Base-by-base conservation (phyloP, 1,140 invertebrate genomes). In the Agrilus planipennis region DNA sequence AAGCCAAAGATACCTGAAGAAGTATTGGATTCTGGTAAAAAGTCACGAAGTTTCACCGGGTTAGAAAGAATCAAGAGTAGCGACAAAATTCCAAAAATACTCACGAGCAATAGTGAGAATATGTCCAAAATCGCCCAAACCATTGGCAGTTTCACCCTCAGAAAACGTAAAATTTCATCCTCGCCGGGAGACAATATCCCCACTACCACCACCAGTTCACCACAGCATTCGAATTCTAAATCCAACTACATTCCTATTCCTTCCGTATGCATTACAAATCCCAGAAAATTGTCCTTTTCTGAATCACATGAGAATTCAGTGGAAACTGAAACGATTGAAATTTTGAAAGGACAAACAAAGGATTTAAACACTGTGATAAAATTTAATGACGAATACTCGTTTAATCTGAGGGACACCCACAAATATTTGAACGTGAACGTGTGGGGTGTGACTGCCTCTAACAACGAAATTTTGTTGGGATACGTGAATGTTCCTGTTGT, bases 391-490 rank as follows among this genome's bases (percentile, higher is more conserved):
- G 73, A 79, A 39, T 79, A 78, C 45, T 72, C 68, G 37, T 91
- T 75, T 64, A 77, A 67, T 64, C 74, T 67, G 61, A 79, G 65
- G 68, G 76, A 60, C 57, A 81, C 62, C 49, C 75, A 73, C 53
- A 79, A 75, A 41, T 91, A 80, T 62, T 66, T 91, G 25, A 91
- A 90, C 62, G 63, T 91, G 1, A 85, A 85, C 44, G 76, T 90
- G 1, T 90, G 85, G 84, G 58, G 67, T 0, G 39, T 43, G 6
- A 30, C 39, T 10, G 42, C 51, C 10, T n/a, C 21, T 18, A 40
- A 47, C 14, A 50, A 77, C 4, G 76, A 81, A 43, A 66, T 73
- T 17, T 59, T 88, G 28, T 54, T 87, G 34, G 85, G 84, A 19
- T 84, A 87, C 60, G 70, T 87, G 18, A 89, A 86, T 57, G 73